phyloP scores from a whole-genome alignment of 2,113 vertebrate genomes.

The Embiotoca jacksoni region DNA sequence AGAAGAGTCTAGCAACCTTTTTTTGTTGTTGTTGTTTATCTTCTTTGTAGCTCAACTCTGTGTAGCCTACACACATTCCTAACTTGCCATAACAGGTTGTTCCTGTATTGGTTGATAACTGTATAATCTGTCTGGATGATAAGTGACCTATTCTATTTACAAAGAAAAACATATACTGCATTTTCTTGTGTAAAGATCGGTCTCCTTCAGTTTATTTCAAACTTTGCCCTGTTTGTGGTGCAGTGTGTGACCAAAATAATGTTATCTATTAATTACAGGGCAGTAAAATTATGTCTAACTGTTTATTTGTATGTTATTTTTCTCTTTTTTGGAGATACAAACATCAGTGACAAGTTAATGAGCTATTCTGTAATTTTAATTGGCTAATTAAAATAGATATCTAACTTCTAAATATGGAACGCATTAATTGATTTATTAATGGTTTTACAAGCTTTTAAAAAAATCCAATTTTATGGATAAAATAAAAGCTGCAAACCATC shows the following conservation, averaged over 20 bases:
- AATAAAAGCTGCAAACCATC: no score
- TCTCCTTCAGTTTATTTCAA: neutral
- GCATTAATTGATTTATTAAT: no score
- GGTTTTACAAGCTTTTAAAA: no score
- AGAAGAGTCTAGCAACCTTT: constrained; percentile 16
- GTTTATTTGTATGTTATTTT: no score
- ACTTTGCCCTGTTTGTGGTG: neutral
- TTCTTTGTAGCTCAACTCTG: constrained; percentile 8
- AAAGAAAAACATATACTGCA: constrained; percentile 23
- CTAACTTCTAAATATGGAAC: no score
- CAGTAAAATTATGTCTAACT: no score
- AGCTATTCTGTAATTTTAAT: no score
- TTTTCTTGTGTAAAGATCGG: neutral
- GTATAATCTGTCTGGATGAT: constrained; percentile 69
- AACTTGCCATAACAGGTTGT: constrained; percentile 69
- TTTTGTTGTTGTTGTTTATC: constrained; percentile 27
- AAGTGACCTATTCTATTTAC: constrained; percentile 31
- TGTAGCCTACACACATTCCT: constrained; percentile 68
- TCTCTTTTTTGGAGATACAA: no score
- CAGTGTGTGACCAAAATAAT: neutral
- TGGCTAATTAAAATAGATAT: no score
- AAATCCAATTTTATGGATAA: no score
- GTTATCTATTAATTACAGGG: neutral
- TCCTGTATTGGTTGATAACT: constrained; percentile 65
- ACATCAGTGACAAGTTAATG: no score